phyloP scores from a whole-genome alignment of 2,888 invertebrate species.

The Sisyra terminalis region DNA sequence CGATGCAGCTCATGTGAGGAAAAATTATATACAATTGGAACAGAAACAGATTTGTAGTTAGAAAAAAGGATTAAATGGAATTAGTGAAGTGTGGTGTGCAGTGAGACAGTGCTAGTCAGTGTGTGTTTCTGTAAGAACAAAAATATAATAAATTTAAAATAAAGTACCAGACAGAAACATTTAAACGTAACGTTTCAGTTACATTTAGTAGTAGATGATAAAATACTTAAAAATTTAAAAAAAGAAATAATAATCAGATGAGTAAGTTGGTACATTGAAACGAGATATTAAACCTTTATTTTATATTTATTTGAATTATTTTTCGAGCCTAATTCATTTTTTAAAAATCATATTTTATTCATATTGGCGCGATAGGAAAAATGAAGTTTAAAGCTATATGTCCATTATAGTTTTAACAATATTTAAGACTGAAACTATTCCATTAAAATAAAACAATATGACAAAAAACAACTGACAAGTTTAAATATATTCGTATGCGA shows the following conservation, averaged over 20 bases:
- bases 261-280: neutral
- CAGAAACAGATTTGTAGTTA: no score
- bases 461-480: no score
- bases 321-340: neutral
- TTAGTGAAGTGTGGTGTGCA: neutral
- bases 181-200: constrained; percentile 5
- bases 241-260: neutral
- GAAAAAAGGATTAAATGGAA: no score
- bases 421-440: no score
- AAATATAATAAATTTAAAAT: neutral
- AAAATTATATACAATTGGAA: no score
- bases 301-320: neutral
- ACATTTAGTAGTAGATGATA: constrained; percentile 1
- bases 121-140: constrained; percentile 2
- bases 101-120: constrained; percentile 6
- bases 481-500: no score
- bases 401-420: no score
- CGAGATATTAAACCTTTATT: neutral
- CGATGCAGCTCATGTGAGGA: no score
- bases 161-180: neutral
- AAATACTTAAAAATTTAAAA: neutral
- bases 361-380: no score
- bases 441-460: no score
- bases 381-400: no score
- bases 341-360: neutral